These are phyloP conservation scores for Thumatha senex DNA, from an alignment of 2,888 invertebrate genomes.

Conservation along the genomic window DNA sequence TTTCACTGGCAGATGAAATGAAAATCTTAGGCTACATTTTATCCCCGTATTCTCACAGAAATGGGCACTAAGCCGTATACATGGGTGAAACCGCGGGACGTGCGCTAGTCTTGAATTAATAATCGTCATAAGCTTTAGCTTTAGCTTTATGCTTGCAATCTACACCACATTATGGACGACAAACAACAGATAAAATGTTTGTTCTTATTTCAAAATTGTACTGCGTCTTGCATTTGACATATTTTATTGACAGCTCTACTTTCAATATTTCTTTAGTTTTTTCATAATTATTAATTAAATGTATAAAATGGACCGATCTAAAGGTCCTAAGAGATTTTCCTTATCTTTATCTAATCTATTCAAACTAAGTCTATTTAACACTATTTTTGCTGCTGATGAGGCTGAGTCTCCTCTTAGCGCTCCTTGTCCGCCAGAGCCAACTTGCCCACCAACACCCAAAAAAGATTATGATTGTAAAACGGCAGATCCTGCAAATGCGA, in stretches of 20 bases:
- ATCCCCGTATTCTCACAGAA: too few relatives aligned
- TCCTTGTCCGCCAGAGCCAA: not conserved
- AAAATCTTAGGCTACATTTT: too few relatives aligned
- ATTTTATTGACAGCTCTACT: slow-evolving; percentile 16
- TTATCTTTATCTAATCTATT: slow-evolving; percentile 56
- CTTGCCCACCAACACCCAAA: slow-evolving; percentile 5
- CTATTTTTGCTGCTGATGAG: slow-evolving; percentile 60
- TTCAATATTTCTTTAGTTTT: slow-evolving; percentile 19
- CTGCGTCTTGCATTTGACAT: slow-evolving; percentile 14
- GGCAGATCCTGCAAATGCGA: slow-evolving; percentile 30
- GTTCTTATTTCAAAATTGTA: slow-evolving; percentile 9
- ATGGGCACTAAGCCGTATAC: too few relatives aligned
- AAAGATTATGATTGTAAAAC: slow-evolving; percentile 31
- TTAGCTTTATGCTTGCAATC: too few relatives aligned
- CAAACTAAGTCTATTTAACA: slow-evolving; percentile 57
- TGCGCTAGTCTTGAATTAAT: too few relatives aligned
- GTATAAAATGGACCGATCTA: slow-evolving; percentile 23
- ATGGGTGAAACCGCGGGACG: too few relatives aligned
- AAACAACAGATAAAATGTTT: not conserved
- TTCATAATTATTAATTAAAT: not conserved
- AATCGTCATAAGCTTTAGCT: too few relatives aligned
- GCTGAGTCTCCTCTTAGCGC: slow-evolving; percentile 38
- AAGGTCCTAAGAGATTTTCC: slow-evolving; percentile 30
- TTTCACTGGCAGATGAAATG: too few relatives aligned
- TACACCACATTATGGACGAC: not conserved